Percentiles rank a stretch among this genome's conserved stretches.
Evolutionary conservation across 1,140 invertebrate species (phyloP).

Genomic region (Acromyrmex echinatior): DNA sequence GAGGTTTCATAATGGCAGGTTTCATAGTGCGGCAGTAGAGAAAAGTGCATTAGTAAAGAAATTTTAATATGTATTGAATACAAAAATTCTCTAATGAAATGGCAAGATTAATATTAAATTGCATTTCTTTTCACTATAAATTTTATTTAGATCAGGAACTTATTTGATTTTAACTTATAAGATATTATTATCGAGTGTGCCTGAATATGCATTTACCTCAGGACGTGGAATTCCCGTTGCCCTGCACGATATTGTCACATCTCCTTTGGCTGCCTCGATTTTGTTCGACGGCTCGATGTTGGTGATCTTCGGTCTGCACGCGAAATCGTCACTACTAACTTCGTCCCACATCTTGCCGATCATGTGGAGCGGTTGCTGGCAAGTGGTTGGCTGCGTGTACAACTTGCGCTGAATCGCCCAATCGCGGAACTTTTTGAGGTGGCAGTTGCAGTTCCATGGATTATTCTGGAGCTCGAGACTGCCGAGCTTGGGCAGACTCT

Average conservation of each 20-base stretch:
- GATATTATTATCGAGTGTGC: background rate
- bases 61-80: background rate
- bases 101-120: background rate
- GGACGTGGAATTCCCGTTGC: constrained; percentile 92
- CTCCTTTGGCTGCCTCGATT: constrained; percentile 88
- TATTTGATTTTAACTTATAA: background rate
- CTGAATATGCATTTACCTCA: constrained; percentile 83
- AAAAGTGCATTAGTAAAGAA: background rate
- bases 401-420: constrained; percentile 91
- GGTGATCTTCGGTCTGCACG: constrained; percentile 92
- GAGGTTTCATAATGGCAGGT: background rate
- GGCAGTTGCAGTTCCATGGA: constrained; percentile 96
- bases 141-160: background rate
- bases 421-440: constrained; percentile 92
- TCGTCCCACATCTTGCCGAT: constrained; percentile 91
- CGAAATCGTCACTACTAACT: constrained; percentile 91
- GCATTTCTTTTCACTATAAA: background rate
- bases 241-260: constrained; percentile 92
- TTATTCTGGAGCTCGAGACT: constrained; percentile 93
- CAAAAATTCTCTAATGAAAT: background rate
- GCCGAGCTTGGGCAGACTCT: constrained; percentile 89
- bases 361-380: constrained; percentile 90
- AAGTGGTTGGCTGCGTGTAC: constrained; percentile 91
- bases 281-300: constrained; percentile 86
- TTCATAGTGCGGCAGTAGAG: background rate